Conservation (phyloP, 2,113 vertebrate genomes). For the Casuarius casuarius region DNA sequence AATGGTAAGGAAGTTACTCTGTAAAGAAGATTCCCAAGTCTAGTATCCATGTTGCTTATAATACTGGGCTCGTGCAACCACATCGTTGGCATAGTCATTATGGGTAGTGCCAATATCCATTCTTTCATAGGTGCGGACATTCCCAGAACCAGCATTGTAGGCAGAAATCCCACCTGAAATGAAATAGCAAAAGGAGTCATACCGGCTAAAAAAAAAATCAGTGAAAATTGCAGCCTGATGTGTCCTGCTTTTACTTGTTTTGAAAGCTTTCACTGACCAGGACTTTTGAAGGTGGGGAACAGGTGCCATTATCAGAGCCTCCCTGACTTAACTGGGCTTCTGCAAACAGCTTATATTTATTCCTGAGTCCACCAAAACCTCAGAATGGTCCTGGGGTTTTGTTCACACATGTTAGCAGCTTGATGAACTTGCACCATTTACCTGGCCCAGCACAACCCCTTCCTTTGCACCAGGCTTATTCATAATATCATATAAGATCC, state of each 20-base stretch:
- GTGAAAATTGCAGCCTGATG: background rate
- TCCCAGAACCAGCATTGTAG: slow-evolving; percentile 53
- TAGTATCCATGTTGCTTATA: slow-evolving; percentile 58
- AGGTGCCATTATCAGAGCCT: accelerated
- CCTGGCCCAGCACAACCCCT: background rate
- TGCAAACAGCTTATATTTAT: background rate
- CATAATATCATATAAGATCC: background rate
- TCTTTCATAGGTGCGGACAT: slow-evolving; percentile 37
- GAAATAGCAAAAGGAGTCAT: background rate
- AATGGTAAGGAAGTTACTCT: background rate
- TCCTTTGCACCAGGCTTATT: background rate
- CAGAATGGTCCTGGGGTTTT: background rate
- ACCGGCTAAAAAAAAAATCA: background rate
- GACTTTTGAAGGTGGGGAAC: background rate
- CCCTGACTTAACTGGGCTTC: background rate
- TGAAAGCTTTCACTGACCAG: background rate
- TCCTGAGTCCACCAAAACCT: background rate
- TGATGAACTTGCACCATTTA: background rate
- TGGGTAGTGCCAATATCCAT: slow-evolving; percentile 62
- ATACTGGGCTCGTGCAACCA: slow-evolving; percentile 69
- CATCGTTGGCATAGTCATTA: slow-evolving; percentile 66
- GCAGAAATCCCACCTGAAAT: slow-evolving; percentile 74
- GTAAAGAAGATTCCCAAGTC: background rate
- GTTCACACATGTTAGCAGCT: background rate
- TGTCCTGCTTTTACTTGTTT: background rate